Evolutionary conservation across 1,140 invertebrate genomes (phyloP).

Genomic region (Augochlora pura): DNA sequence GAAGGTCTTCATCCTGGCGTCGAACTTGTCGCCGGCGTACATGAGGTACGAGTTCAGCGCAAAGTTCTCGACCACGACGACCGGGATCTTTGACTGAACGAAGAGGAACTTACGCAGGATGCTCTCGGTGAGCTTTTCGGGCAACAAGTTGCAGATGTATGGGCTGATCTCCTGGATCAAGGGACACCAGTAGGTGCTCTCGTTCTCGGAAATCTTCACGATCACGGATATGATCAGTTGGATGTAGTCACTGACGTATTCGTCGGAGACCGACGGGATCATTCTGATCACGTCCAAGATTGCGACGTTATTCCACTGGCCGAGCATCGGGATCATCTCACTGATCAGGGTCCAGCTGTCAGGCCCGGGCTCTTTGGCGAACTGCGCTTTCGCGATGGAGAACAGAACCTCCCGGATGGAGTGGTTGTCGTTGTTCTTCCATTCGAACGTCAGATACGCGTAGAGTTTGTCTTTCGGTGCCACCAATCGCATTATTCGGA

Average conservation of each 20-base stretch:
- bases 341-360: constrained; percentile 60
- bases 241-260: constrained; percentile 60
- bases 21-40: not conserved
- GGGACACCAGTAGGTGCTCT: too few species aligned
- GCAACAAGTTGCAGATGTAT: constrained; percentile 28
- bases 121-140: constrained; percentile 34
- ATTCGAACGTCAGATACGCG: constrained; percentile 42
- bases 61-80: not conserved
- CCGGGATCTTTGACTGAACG: not conserved
- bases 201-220: not conserved
- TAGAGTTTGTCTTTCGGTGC: constrained; percentile 37
- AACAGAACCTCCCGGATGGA: constrained; percentile 66
- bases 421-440: constrained; percentile 55
- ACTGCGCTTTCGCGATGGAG: constrained; percentile 35
- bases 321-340: constrained; percentile 40
- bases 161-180: constrained; percentile 33
- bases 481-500: constrained; percentile 61
- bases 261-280: constrained; percentile 46
- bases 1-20: constrained; percentile 24
- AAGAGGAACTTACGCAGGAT: constrained; percentile 51
- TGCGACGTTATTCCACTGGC: constrained; percentile 14
- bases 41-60: constrained; percentile 25
- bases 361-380: constrained; percentile 38
- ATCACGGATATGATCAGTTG: constrained; percentile 30
- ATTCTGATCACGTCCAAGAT: not conserved